These are phyloP conservation scores for Agrochola lychnidis DNA, from an alignment of 2,888 invertebrate genomes.

Conservation along the genomic window DNA sequence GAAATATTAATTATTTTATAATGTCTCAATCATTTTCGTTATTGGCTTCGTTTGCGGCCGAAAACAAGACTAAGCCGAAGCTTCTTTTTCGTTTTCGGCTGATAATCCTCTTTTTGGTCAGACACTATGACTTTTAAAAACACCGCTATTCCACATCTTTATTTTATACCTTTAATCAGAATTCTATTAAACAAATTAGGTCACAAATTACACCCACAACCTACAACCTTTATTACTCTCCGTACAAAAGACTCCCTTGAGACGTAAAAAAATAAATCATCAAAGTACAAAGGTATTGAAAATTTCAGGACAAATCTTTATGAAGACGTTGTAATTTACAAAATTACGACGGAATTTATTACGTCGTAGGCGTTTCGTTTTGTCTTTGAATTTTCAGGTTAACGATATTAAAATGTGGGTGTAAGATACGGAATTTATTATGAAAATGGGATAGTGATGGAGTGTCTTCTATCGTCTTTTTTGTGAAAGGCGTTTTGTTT, in stretches of 20 bases:
- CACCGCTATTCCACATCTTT: background rate
- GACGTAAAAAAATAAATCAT: slow-evolving; percentile 23
- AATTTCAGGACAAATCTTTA: slow-evolving; percentile 41
- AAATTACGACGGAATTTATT: slow-evolving; percentile 47
- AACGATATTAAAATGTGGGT: slow-evolving; percentile 30
- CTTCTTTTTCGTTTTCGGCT: too few relatives aligned
- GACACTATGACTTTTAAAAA: background rate
- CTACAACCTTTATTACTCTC: background rate
- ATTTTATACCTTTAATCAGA: background rate
- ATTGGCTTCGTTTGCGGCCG: too few relatives aligned
- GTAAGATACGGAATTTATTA: slow-evolving; percentile 28
- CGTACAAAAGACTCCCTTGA: background rate
- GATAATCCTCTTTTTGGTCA: too few relatives aligned
- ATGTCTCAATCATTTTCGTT: too few relatives aligned
- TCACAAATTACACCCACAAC: background rate
- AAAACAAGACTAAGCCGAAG: too few relatives aligned
- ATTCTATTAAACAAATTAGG: background rate
- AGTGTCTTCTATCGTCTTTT: background rate
- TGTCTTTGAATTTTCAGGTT: slow-evolving; percentile 38
- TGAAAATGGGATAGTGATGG: slow-evolving; percentile 11
- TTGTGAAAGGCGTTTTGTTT: background rate
- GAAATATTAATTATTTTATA: too few relatives aligned
- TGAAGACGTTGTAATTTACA: slow-evolving; percentile 34
- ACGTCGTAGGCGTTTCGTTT: slow-evolving; percentile 23
- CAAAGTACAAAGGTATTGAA: slow-evolving; percentile 39